Evolutionary conservation across 2,113 vertebrate genomes (phyloP).

Genomic region (Antennarius striatus): DNA sequence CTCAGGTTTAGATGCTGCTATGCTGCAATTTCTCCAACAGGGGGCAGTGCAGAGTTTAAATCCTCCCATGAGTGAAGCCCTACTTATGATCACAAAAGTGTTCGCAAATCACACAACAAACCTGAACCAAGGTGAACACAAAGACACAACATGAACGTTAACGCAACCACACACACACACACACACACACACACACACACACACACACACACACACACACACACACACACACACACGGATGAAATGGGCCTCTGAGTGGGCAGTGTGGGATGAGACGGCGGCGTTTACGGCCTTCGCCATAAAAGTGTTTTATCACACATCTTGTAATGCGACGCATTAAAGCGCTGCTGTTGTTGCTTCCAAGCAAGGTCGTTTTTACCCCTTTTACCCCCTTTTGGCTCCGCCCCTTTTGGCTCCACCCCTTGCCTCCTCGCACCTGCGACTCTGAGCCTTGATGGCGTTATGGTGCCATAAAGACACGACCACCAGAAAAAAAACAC

Average conservation of each 20-base stretch:
- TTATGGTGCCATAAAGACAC: conserved; percentile 55
- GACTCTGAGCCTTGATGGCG: conserved; percentile 18
- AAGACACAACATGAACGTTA: conserved; percentile 32
- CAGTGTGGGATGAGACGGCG: conserved; percentile 53
- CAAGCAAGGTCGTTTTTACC: conserved; percentile 78
- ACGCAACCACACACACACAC: no score
- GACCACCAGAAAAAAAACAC: no score
- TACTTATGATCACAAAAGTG: neutral
- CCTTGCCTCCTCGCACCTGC: neutral
- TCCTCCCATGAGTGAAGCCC: neutral
- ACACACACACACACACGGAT: conserved; percentile 17
- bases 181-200: neutral
- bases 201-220: conserved; percentile 16
- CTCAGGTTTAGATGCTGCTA: neutral
- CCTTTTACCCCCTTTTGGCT: conserved; percentile 16
- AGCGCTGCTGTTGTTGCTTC: conserved; percentile 81
- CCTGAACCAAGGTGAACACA: conserved; percentile 69
- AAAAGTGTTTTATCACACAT: conserved; percentile 84
- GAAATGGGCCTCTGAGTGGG: conserved; percentile 65
- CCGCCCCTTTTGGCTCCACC: neutral
- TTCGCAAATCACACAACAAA: conserved; percentile 24
- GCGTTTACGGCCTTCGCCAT: conserved; percentile 77
- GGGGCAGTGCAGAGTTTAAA: no score
- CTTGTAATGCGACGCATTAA: conserved; percentile 83
- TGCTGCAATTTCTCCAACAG: no score